Evolutionary conservation across 2,888 invertebrate genomes (phyloP).

Genomic region (Leucoma salicis): DNA sequence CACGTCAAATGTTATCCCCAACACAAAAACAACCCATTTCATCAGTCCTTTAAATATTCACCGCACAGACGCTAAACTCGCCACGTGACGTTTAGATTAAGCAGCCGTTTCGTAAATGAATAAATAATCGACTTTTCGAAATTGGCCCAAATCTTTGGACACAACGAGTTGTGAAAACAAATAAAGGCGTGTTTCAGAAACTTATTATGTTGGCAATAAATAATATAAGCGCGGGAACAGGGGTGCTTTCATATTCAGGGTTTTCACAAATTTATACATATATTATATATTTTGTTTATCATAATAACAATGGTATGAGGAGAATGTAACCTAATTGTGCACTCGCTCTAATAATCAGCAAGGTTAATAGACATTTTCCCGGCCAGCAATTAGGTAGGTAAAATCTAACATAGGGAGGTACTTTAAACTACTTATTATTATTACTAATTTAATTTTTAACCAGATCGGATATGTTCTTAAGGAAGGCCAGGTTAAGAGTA

Average conservation of each 20-base stretch:
- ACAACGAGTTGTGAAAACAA: constrained; percentile 76
- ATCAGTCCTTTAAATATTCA: constrained; percentile 43
- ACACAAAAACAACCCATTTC: constrained; percentile 12
- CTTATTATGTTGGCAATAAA: constrained; percentile 75
- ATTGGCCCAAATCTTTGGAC: constrained; percentile 65
- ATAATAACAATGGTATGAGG: no score
- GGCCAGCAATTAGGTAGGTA: no score
- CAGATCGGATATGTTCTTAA: no score
- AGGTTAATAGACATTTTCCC: no score
- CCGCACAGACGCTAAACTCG: constrained; percentile 30
- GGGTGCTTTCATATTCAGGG: background rate
- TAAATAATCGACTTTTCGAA: constrained; percentile 73
- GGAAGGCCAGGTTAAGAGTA: no score
- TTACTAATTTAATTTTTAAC: no score
- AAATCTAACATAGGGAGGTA: no score
- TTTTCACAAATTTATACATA: no score
- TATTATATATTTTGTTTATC: no score
- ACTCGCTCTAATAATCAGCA: no score
- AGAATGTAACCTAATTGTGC: no score
- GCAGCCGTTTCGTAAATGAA: constrained; percentile 57
- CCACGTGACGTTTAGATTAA: constrained; percentile 37
- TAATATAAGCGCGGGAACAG: constrained; percentile 58
- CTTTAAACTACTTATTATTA: no score
- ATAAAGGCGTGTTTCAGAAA: constrained; percentile 58
- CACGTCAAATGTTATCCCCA: background rate